Base-by-base conservation (phyloP, 2,113 vertebrate species). In the Fregetta grallaria region DNA sequence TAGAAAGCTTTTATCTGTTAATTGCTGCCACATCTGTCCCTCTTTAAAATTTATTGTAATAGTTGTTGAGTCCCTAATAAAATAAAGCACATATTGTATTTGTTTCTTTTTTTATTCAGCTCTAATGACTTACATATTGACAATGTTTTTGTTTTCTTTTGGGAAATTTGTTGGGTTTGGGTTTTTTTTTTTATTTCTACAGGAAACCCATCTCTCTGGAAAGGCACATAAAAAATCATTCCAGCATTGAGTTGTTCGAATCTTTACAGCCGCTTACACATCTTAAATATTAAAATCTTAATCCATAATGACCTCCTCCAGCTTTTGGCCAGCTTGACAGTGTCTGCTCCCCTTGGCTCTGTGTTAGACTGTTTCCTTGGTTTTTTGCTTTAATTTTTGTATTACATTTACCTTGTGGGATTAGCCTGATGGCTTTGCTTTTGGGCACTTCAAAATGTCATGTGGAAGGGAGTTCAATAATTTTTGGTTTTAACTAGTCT, bases 1-100 rank as follows among this genome's bases (percentile, higher is more conserved):
- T 38, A 65, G 49, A 92, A 91, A 75, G 53, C 89, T 95, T 96
- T 96, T 88, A 85, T 94, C 86, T 91, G 66, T 62, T 91, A 72
- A 73, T 72, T 92, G 53, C 32, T 90, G 70, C 66, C 74, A 92
- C 81, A 87, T 94, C 77, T 97, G 62, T n/a, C 19, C 85, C 68
- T 81, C 70, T 89, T 89, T 73, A 92, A 73, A 87, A 82, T 82
- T 92, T 88, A 73, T 90, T 92, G 50, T 79, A 89, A 70, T 47
- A 55, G 50, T 47, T 85, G 77, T 95, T 88, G 74, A 92, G 59
- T 79, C 19, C 26, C 62, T 73, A 79, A 79, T 90, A 94, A 94
- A 94, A 90, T 91, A 89, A 83, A 92, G 26, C 55, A 76, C 80
- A 70, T 74, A 71, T 11, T 94, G 36, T 78, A 56, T 89, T 96